A percentile compares a stretch with the other conserved stretches of the same genome.
These are phyloP conservation scores for Thryonomys swinderianus DNA, from an alignment of 2,113 vertebrate species.

Conservation along the genomic window DNA sequence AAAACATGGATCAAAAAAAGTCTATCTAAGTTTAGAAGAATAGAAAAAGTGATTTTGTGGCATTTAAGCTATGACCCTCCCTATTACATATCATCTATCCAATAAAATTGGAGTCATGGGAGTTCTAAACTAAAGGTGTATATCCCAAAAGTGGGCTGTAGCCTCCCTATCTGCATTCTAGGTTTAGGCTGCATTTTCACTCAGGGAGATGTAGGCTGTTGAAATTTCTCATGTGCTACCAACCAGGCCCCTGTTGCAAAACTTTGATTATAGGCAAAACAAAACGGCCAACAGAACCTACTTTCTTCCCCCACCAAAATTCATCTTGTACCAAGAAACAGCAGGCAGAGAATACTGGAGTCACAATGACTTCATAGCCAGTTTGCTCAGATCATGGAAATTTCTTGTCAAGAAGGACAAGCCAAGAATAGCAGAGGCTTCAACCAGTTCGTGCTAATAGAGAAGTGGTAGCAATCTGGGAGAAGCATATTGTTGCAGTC, in stretches of 20 bases:
- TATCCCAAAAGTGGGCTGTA: not conserved
- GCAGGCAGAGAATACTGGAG: not conserved
- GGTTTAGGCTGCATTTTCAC: not conserved
- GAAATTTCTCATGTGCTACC: not conserved
- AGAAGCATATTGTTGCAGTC: not conserved
- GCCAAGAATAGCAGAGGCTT: not conserved
- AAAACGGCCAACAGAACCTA: not conserved
- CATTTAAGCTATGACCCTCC: not conserved
- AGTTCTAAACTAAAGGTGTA: not conserved
- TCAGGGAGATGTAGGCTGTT: not conserved
- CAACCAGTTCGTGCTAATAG: not conserved
- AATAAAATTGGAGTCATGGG: too few relatives aligned
- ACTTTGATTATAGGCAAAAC: not conserved
- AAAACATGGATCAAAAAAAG: not conserved
- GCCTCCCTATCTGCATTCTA: not conserved
- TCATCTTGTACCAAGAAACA: not conserved
- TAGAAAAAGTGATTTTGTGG: not conserved
- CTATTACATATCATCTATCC: not conserved
- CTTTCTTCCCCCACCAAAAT: not conserved
- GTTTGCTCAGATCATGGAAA: not conserved
- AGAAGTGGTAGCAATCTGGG: not conserved
- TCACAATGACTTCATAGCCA: not conserved
- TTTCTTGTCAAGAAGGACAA: not conserved
- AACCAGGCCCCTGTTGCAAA: not conserved
- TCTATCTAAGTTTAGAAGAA: not conserved